Percentiles rank a stretch among this genome's conserved stretches.
phyloP scores from a whole-genome alignment of 2,113 vertebrate species.

The Hippopotamus amphibius region DNA sequence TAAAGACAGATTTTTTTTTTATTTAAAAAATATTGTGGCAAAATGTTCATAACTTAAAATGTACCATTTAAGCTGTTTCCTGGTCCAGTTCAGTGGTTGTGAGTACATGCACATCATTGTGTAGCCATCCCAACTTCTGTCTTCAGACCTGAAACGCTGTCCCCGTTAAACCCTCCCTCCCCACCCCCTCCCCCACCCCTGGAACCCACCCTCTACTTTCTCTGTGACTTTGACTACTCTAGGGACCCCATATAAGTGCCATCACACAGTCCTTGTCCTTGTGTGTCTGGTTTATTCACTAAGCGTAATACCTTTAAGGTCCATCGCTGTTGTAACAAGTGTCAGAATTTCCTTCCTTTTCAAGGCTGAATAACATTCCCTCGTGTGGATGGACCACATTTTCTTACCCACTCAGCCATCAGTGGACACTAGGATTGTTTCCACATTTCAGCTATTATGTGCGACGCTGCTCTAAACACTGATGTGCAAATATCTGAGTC shows the following conservation, averaged over 20 bases:
- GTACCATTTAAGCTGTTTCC: too few species aligned
- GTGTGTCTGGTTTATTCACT: too few species aligned
- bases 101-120: rapidly evolving
- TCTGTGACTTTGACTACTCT: rapidly evolving
- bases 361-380: neutral
- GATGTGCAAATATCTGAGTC: neutral
- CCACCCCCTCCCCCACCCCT: rapidly evolving
- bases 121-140: rapidly evolving
- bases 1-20: neutral
- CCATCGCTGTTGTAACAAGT: rapidly evolving
- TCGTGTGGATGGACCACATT: rapidly evolving
- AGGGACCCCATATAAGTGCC: rapidly evolving
- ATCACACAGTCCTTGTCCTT: rapidly evolving
- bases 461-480: rapidly evolving
- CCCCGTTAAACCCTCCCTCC: rapidly evolving
- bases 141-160: too few species aligned
- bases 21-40: neutral
- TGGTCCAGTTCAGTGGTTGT: rapidly evolving
- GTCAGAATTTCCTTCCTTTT: neutral
- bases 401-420: rapidly evolving
- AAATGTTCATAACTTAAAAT: neutral
- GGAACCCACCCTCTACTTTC: rapidly evolving
- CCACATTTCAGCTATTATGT: too few species aligned
- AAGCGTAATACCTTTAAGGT: rapidly evolving
- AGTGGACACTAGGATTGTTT: rapidly evolving